A percentile compares a stretch with the other conserved stretches of the same genome.
Conservation (phyloP, 2,113 vertebrate genomes). For the Syngnathus scovelli region DNA sequence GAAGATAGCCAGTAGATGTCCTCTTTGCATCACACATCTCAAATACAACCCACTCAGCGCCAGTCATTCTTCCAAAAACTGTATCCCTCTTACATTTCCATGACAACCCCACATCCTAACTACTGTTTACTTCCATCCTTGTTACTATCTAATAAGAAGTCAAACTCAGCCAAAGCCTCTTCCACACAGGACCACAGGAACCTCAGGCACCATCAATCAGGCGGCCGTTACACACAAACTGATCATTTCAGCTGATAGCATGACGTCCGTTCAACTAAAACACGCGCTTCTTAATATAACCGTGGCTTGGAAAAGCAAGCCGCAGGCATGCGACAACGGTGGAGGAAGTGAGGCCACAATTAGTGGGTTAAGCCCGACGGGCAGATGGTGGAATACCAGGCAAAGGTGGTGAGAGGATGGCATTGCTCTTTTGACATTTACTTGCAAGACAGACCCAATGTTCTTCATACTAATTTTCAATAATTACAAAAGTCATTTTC, state of each 20-base stretch:
- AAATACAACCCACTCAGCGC: neutral
- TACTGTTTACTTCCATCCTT: slow-evolving; percentile 23
- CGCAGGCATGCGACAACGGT: slow-evolving; percentile 50
- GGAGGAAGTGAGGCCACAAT: slow-evolving; percentile 46
- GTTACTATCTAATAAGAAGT: slow-evolving; percentile 3
- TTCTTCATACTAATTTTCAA: neutral
- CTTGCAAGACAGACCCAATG: slow-evolving; percentile 1
- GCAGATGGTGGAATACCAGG: slow-evolving; percentile 48
- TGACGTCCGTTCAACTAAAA: slow-evolving; percentile 32
- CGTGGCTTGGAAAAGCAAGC: slow-evolving; percentile 26
- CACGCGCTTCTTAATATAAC: slow-evolving; percentile 52
- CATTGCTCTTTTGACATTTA: slow-evolving; percentile 28
- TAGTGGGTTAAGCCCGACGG: slow-evolving; percentile 48
- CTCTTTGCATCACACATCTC: slow-evolving; percentile 25
- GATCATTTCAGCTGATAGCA: slow-evolving; percentile 26
- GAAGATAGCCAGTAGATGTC: slow-evolving; percentile 53
- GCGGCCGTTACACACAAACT: neutral
- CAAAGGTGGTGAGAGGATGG: slow-evolving; percentile 35
- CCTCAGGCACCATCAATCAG: slow-evolving; percentile 32
- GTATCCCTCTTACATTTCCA: slow-evolving; percentile 8
- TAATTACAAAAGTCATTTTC: slow-evolving; percentile 25
- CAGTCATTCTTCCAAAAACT: neutral
- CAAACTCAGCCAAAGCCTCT: neutral
- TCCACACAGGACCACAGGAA: slow-evolving; percentile 4
- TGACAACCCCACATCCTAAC: slow-evolving; percentile 18